Conservation (phyloP, 2,888 invertebrate species). For the Caenorhabditis angaria region DNA sequence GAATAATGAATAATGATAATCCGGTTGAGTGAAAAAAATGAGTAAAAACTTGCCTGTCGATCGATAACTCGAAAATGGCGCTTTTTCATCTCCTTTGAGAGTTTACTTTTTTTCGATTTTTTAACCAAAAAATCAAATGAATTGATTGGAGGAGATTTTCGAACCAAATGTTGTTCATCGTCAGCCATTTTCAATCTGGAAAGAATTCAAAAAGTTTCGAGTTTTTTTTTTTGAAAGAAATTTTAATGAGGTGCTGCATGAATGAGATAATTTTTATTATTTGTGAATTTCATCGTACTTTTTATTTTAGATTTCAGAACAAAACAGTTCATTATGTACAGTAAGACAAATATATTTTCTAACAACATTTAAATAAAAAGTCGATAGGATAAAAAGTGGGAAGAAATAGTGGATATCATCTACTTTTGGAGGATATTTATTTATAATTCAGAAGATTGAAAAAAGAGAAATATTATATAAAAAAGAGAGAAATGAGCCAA, state of each 20-base stretch:
- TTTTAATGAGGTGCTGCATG: too few relatives aligned
- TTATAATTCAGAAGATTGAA: neutral
- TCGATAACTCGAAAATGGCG: slow-evolving; percentile 12
- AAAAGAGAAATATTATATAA: neutral
- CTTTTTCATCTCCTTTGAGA: slow-evolving; percentile 7
- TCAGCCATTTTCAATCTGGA: neutral
- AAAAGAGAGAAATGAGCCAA: neutral
- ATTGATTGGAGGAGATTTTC: too few relatives aligned
- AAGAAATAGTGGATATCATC: neutral
- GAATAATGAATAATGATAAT: too few relatives aligned
- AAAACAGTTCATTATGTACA: too few relatives aligned
- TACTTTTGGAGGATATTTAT: neutral
- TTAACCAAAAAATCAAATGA: neutral
- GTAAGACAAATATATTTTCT: too few relatives aligned
- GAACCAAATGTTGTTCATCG: neutral
- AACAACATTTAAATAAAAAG: neutral
- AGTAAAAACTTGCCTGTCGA: neutral
- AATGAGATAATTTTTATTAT: too few relatives aligned
- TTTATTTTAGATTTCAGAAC: too few relatives aligned
- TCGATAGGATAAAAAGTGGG: neutral
- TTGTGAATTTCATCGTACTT: too few relatives aligned
- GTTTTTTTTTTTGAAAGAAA: too few relatives aligned
- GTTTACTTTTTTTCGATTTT: neutral
- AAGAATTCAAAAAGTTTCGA: neutral
- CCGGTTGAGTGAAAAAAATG: too few relatives aligned